Conservation (phyloP, 2,797 vertebrate genomes). For the Prunella strophiata region DNA sequence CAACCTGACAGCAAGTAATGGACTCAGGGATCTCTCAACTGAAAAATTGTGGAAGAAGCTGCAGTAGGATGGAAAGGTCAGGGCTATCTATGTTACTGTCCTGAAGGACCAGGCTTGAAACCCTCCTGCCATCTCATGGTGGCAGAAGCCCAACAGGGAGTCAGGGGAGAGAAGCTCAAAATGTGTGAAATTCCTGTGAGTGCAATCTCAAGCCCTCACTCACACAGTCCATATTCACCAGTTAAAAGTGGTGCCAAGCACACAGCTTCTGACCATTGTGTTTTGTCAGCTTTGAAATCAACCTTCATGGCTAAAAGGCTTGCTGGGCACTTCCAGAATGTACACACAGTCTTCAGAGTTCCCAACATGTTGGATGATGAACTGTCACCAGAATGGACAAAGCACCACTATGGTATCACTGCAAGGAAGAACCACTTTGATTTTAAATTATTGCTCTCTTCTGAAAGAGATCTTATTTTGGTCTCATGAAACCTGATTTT, state of each 20-base stretch:
- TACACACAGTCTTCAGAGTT: background rate
- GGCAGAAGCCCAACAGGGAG: background rate
- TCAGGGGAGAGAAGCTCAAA: background rate
- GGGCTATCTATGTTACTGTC: too few species aligned
- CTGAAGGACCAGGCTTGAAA: background rate
- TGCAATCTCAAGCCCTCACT: background rate
- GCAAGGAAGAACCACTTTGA: background rate
- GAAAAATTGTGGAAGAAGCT: background rate
- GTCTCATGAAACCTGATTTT: background rate
- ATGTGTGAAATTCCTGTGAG: background rate
- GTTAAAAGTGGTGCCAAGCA: background rate
- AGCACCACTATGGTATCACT: background rate
- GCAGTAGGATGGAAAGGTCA: background rate
- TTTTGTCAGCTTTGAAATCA: background rate
- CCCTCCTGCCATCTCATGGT: background rate
- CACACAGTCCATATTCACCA: background rate
- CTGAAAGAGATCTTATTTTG: background rate
- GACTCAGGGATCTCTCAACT: background rate
- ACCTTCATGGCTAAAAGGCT: background rate
- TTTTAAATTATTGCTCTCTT: background rate
- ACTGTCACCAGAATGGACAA: background rate
- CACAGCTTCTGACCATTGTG: fast-evolving
- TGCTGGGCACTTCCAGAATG: background rate
- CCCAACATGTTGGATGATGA: background rate
- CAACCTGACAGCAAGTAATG: background rate